Evolutionary conservation across 1,140 invertebrate species (phyloP).

Genomic region (Aphaenogaster ashmeadi): DNA sequence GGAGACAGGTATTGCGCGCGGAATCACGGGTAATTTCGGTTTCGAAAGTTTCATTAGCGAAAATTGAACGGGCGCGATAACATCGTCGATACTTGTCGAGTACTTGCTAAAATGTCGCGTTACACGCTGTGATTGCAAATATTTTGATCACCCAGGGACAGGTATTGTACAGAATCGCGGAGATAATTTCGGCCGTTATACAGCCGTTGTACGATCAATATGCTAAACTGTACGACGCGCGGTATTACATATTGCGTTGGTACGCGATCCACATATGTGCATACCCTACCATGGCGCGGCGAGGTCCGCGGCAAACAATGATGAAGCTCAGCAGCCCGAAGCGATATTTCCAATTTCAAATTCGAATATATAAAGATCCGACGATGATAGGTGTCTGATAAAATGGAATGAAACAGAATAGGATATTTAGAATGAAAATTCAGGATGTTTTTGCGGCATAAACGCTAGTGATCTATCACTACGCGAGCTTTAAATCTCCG

Average conservation of each 20-base stretch:
- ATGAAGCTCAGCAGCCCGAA: constrained; percentile 47
- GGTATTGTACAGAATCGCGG: constrained; percentile 32
- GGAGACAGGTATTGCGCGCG: background rate
- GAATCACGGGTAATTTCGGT: constrained; percentile 22
- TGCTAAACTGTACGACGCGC: constrained; percentile 59
- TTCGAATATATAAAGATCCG: constrained; percentile 43
- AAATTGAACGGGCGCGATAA: constrained; percentile 19
- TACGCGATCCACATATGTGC: constrained; percentile 51
- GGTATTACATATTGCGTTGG: constrained; percentile 50
- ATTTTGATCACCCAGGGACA: constrained; percentile 49
- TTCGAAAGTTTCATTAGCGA: constrained; percentile 51
- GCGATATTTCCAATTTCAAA: constrained; percentile 64
- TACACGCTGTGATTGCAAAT: constrained; percentile 45
- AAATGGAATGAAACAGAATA: constrained; percentile 12
- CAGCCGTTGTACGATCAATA: constrained; percentile 59
- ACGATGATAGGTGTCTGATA: constrained; percentile 22
- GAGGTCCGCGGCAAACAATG: constrained; percentile 40
- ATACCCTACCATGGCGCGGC: constrained; percentile 32
- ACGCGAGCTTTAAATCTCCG: background rate
- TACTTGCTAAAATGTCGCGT: constrained; percentile 42
- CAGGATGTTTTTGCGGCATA: background rate
- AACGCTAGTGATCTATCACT: background rate
- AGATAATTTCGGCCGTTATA: constrained; percentile 57
- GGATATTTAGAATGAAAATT: constrained; percentile 20
- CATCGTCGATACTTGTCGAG: constrained; percentile 35